Conservation (phyloP, 1,140 invertebrate species). For the Apis dorsata region DNA sequence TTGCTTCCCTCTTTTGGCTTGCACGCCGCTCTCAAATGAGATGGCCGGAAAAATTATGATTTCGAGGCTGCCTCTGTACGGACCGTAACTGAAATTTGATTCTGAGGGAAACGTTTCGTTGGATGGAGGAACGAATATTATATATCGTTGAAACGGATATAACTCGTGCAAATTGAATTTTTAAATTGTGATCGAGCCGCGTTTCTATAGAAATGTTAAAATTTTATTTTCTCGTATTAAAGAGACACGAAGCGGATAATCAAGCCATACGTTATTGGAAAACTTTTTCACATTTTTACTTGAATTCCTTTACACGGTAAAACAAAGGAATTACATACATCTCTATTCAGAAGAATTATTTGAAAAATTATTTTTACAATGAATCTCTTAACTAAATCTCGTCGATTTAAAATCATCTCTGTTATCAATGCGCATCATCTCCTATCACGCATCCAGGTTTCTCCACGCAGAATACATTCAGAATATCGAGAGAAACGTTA, state of each 20-base stretch:
- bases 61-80: background rate
- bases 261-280: no score
- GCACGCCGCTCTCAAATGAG: constrained; percentile 17
- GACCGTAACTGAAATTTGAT: constrained; percentile 23
- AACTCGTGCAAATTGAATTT: no score
- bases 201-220: no score
- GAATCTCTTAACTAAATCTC: no score
- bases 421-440: constrained; percentile 42
- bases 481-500: constrained; percentile 50
- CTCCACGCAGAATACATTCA: constrained; percentile 1
- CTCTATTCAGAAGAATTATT: no score
- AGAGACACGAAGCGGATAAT: no score
- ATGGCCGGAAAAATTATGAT: constrained; percentile 41
- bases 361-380: no score
- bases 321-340: no score
- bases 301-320: no score
- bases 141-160: background rate
- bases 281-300: no score
- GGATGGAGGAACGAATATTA: background rate
- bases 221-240: no score
- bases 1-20: constrained; percentile 4
- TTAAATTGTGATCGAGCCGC: no score
- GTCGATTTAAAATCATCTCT: constrained; percentile 9
- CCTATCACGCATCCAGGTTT: constrained; percentile 24
- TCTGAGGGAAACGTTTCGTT: background rate